These are phyloP conservation scores for Lysiphlebus fabarum DNA, from an alignment of 1,140 invertebrate species.

Conservation along the genomic window DNA sequence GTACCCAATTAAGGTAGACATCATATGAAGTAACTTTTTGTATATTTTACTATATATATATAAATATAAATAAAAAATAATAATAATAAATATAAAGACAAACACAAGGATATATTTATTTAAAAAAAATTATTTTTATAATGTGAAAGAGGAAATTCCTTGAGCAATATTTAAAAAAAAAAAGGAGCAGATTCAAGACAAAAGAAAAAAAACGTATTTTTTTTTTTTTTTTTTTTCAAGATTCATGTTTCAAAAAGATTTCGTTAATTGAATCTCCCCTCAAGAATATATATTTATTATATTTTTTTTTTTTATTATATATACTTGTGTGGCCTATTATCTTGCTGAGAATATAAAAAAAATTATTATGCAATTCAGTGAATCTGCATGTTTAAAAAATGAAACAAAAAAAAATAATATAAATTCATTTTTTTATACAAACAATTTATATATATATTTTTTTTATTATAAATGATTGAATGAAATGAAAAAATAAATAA, in stretches of 20 bases:
- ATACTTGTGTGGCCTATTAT: background rate
- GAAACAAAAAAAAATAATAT: no score
- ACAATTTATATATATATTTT: background rate
- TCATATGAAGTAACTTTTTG: no score
- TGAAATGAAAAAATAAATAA: no score
- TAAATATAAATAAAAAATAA: no score
- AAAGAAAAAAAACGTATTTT: no score
- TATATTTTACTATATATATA: no score
- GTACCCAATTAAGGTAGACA: no score
- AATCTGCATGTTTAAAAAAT: background rate
- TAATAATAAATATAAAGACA: no score
- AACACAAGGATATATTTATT: no score
- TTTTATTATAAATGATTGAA: no score
- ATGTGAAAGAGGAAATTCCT: slow-evolving; percentile 9
- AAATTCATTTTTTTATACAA: background rate
- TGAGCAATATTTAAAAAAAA: slow-evolving; percentile 7
- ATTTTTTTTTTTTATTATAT: no score
- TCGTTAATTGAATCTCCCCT: slow-evolving; percentile 5
- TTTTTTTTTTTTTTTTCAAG: no score
- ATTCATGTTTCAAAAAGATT: background rate
- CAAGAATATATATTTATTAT: background rate
- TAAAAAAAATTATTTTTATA: background rate
- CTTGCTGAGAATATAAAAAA: background rate
- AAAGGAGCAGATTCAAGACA: background rate
- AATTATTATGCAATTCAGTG: background rate